Evolutionary conservation across 1,140 invertebrate genomes (phyloP).

Genomic region (Pomacea maculata): DNA sequence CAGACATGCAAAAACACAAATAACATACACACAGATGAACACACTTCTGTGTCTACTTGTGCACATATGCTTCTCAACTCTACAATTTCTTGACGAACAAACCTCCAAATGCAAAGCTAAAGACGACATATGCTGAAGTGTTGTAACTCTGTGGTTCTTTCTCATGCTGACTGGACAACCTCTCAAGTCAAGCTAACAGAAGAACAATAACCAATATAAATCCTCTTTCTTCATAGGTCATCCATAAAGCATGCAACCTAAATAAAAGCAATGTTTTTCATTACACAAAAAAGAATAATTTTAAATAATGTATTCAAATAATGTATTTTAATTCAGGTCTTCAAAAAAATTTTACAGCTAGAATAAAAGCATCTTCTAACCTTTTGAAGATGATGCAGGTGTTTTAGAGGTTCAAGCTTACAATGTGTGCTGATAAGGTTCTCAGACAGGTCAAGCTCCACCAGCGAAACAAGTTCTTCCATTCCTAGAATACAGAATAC

Average conservation of each 20-base stretch:
- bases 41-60: not conserved
- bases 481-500: constrained; percentile 27
- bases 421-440: constrained; percentile 42
- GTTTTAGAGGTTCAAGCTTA: constrained; percentile 26
- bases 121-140: constrained; percentile 9
- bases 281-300: not conserved
- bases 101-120: not conserved
- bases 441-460: constrained; percentile 44
- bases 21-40: not conserved
- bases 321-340: not conserved
- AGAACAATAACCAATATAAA: not conserved
- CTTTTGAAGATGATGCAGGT: constrained; percentile 29
- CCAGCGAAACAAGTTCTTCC: constrained; percentile 32
- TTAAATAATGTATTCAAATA: not conserved
- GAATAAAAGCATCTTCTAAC: constrained; percentile 9
- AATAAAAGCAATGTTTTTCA: not conserved
- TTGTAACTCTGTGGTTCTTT: constrained; percentile 19
- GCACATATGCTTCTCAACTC: not conserved
- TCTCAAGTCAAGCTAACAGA: constrained; percentile 18
- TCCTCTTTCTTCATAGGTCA: not conserved
- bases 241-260: not conserved
- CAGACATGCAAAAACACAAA: not conserved
- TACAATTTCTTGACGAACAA: not conserved
- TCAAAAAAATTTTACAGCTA: not conserved
- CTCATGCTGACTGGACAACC: constrained; percentile 21